Base-by-base conservation (phyloP, 1,140 invertebrate species). In the Habropoda laboriosa region DNA sequence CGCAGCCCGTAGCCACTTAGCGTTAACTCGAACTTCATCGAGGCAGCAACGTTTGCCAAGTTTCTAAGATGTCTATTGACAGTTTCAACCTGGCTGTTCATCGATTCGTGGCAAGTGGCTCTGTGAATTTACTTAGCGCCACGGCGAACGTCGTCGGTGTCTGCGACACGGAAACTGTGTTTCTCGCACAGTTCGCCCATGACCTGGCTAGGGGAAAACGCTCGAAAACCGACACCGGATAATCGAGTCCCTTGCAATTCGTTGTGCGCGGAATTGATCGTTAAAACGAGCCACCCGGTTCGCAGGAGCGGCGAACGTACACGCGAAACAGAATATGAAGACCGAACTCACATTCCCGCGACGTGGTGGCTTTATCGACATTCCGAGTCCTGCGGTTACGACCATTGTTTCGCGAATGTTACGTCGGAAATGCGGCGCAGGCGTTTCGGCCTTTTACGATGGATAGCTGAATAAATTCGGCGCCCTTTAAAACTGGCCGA, bases 301-400 rank as follows among this genome's bases (percentile, higher is more conserved):
- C 45, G 35, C 7, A 10, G 21, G 13, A n/a, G 7, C 24, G 35
- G 16, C 60, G 21, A 45, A 16, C n/a, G n/a, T n/a, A 24, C n/a
- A 35, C 13, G 10, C 42, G 32, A 63, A 38, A 73, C 58, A 42
- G 57, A 73, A 73, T 73, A 61, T 73, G 57, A 73, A 73, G 57
- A 21, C 40, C 30, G 42, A 27, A 38, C 8, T 38, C 42, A 5
- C 30, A 30, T 61, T 73, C 63, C 30, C 57, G 53, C 16, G n/a
- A 38, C 27, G 38, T 30, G 27, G n/a, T 16, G 42, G 55, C 21
- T 73, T 61, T 61, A 60, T 58, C 55, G 55, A 18, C 70, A 47
- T 60, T 47, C 12, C 32, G 10, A 73, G 40, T 47, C 16, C 32
- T 13, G 21, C n/a, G 10, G 71, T 61, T 73, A 60, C 71, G 21